Conservation (phyloP, 2,113 vertebrate genomes). For the Syrrhaptes paradoxus region DNA sequence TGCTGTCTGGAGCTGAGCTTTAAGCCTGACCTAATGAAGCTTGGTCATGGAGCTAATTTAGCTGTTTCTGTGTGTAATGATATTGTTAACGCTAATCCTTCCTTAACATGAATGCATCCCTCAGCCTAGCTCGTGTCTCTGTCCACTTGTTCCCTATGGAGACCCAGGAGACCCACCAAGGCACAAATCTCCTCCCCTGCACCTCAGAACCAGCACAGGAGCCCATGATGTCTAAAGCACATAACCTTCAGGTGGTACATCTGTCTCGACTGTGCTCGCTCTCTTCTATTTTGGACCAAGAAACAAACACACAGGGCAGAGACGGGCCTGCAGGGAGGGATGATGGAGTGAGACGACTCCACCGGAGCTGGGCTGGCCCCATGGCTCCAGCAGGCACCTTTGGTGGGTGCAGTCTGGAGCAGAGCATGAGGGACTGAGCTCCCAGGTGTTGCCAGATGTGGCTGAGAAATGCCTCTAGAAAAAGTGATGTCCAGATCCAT, state of each 20-base stretch:
- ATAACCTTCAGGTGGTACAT: neutral
- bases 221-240: rapidly evolving
- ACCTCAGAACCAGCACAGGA: neutral
- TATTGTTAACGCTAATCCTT: neutral
- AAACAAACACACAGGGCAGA: rapidly evolving
- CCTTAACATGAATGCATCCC: neutral
- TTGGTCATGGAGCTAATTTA: neutral
- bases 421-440: neutral
- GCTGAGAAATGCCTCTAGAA: neutral
- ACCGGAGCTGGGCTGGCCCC: neutral
- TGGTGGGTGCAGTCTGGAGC: neutral
- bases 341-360: neutral
- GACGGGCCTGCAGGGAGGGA: neutral
- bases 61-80: neutral
- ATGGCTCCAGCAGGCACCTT: neutral
- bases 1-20: neutral
- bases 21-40: neutral
- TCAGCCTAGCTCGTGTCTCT: neutral
- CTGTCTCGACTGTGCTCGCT: neutral
- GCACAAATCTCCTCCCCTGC: rapidly evolving
- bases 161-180: neutral
- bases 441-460: neutral
- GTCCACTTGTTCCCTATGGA: neutral
- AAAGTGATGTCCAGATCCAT: neutral
- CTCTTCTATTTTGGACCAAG: neutral